phyloP scores from a whole-genome alignment of 2,888 invertebrate genomes.

The Sphecodes monilicornis region DNA sequence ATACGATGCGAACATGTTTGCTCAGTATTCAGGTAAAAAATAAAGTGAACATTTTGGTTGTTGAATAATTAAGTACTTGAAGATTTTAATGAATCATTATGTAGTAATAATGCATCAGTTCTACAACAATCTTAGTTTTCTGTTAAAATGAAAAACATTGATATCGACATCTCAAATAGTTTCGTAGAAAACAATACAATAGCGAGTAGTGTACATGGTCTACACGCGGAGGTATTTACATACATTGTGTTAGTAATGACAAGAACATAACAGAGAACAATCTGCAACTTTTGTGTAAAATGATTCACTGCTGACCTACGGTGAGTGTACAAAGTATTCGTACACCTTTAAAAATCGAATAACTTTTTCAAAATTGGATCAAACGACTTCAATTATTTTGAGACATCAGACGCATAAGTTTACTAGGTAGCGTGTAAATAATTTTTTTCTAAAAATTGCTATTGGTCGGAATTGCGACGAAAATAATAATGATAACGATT shows the following conservation, averaged over 20 bases:
- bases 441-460: too few relatives aligned
- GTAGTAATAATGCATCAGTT: background rate
- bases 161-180: background rate
- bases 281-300: background rate
- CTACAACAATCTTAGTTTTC: background rate
- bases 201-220: background rate
- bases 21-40: too few relatives aligned
- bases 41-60: background rate
- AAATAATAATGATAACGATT: too few relatives aligned
- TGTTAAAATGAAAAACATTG: background rate
- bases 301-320: background rate
- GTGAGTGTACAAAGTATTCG: too few relatives aligned
- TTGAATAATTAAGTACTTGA: background rate
- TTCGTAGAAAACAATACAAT: background rate
- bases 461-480: too few relatives aligned
- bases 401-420: too few relatives aligned
- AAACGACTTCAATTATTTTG: too few relatives aligned
- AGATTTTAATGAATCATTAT: background rate
- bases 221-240: background rate
- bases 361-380: too few relatives aligned
- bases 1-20: too few relatives aligned
- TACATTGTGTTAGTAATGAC: background rate
- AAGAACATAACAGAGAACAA: background rate
- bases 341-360: too few relatives aligned
- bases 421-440: too few relatives aligned